Base-by-base conservation (phyloP, 1,140 invertebrate species). In the Drosophila athabasca region DNA sequence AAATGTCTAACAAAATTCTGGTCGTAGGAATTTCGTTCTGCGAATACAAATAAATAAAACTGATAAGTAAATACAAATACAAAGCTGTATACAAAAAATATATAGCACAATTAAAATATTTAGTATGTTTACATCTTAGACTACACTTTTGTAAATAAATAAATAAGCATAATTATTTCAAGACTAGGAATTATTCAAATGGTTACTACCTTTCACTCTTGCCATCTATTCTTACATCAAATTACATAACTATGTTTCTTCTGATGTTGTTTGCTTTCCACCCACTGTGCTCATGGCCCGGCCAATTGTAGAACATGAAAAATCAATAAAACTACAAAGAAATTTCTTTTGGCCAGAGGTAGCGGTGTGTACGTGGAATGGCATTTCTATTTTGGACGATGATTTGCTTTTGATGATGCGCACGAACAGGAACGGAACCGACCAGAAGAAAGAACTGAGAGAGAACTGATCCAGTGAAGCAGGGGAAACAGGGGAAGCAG, bases 391-490 rank as follows among this genome's bases (percentile, higher is more conserved):
- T 79, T 51, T 61, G 54, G 61, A 59, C 51, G 79, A 82, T 82
- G 82, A 88, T 87, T 87, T 87, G 83, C 61, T 82, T 87, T 87
- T 88, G 82, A 87, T 87, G 82, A 87, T 87, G 82, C 83, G 83
- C 82, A 87, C 83, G 82, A 87, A 87, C 74, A 71, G 70, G 65
- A 76, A 69, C 59, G 71, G 71, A 15, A 43, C 49, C 17, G 26
- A 62, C 11, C 26, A 62, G 29, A 17, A 54, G 19, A 26, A 53
- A 44, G 22, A 53, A 19, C 17, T 19, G 17, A 19, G 17, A 26
- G 13, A 53, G 19, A 48, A 15, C 19, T 26, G 22, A 41, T 71
- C 15, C 46, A 62, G 54, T n/a, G 62, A 69, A n/a, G 6, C 11
- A 13, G 35, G 9, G 35, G 11, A 3, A 39, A 15, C 8, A 51